Evolutionary conservation across 2,797 vertebrate species (phyloP).

Genomic region (Gastrophryne carolinensis): DNA sequence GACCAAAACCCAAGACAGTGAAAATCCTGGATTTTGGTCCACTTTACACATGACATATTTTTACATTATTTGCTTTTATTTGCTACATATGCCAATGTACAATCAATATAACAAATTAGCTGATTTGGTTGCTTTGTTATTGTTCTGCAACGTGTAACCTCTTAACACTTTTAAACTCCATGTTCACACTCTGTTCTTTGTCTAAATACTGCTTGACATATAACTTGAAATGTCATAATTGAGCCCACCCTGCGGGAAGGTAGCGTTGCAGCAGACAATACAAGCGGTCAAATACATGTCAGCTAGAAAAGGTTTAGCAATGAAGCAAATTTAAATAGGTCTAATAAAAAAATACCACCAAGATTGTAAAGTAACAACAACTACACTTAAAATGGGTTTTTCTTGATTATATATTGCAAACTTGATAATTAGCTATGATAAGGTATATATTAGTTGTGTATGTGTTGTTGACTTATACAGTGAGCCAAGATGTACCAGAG

Average conservation of each 20-base stretch:
- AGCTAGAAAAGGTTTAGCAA: conserved; percentile 21
- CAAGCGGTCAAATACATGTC: conserved; percentile 1
- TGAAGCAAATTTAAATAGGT: neutral
- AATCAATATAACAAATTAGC: conserved; percentile 1
- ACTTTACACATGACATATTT: too few relatives aligned
- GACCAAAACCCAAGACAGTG: too few relatives aligned
- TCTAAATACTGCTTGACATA: conserved; percentile 19
- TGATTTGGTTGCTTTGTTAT: neutral
- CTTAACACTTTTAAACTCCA: conserved; percentile 11
- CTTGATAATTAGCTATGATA: too few relatives aligned
- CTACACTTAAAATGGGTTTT: too few relatives aligned
- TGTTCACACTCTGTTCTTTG: conserved; percentile 6
- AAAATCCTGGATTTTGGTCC: too few relatives aligned
- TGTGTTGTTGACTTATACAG: too few relatives aligned
- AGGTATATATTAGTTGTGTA: too few relatives aligned
- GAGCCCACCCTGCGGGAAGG: neutral
- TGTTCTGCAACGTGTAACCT: conserved; percentile 9
- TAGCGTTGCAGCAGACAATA: conserved; percentile 11
- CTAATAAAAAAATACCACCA: neutral
- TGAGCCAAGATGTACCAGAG: too few relatives aligned
- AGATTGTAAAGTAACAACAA: neutral
- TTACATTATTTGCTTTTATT: too few relatives aligned
- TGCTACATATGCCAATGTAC: too few relatives aligned
- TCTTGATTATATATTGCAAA: too few relatives aligned
- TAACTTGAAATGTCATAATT: conserved; percentile 28